Evolutionary conservation across 2,113 vertebrate genomes (phyloP).

Genomic region (Tyto alba): DNA sequence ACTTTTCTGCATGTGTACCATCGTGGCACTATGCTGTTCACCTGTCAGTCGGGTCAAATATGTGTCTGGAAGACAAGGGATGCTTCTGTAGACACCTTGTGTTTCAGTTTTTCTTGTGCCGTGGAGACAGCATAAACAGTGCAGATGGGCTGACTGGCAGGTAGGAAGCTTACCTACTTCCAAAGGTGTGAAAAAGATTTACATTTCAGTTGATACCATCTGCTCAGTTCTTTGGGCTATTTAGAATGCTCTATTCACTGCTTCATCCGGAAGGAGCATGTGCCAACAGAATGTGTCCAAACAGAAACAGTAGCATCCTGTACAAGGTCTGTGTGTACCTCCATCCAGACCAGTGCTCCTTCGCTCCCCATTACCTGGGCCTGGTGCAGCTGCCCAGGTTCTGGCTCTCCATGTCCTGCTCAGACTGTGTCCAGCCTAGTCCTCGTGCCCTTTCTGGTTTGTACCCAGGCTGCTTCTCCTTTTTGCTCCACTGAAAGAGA

Average conservation of each 20-base stretch:
- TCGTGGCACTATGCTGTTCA: conserved; percentile 81
- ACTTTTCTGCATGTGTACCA: conserved; percentile 84
- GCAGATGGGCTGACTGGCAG: neutral
- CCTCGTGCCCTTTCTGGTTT: neutral
- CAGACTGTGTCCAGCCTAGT: neutral
- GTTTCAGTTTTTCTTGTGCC: neutral
- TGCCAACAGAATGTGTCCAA: neutral
- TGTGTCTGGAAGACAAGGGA: conserved; percentile 80
- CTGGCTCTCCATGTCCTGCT: neutral
- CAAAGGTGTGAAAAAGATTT: neutral
- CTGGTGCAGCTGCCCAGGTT: neutral
- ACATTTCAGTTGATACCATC: neutral
- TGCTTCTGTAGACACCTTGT: neutral
- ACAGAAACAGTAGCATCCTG: neutral
- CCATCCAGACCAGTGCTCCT: neutral
- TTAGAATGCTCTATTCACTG: neutral
- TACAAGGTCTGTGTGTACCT: neutral
- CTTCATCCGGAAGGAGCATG: neutral
- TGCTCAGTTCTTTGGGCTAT: neutral
- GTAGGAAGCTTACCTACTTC: neutral
- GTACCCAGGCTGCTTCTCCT: neutral
- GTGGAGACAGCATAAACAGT: neutral
- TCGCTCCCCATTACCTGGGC: neutral
- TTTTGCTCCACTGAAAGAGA: neutral
- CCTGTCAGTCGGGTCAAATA: conserved; percentile 82